Conservation (phyloP, 1,140 invertebrate species). For the Saccostrea cuccullata region DNA sequence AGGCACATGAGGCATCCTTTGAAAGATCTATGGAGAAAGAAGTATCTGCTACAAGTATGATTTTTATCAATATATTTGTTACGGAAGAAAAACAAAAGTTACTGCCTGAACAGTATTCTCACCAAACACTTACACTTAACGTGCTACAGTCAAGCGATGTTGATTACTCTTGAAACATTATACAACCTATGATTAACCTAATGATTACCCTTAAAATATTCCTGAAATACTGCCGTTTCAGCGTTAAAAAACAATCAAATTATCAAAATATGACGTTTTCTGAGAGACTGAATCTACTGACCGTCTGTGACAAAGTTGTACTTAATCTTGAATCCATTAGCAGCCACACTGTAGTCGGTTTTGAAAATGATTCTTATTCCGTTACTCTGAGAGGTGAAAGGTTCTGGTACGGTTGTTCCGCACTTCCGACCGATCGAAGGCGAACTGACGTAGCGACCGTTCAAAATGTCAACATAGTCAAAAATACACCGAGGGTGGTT, state of each 20-base stretch:
- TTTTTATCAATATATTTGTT: too few relatives aligned
- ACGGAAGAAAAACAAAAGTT: too few relatives aligned
- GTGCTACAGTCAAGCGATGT: too few relatives aligned
- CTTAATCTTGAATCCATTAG: conserved; percentile 76
- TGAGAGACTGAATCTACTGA: conserved; percentile 42
- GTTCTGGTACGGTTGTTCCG: conserved; percentile 85
- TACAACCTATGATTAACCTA: too few relatives aligned
- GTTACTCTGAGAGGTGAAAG: conserved; percentile 93
- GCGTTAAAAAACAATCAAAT: not conserved
- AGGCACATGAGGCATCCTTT: too few relatives aligned
- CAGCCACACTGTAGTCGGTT: conserved; percentile 91
- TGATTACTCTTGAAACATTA: too few relatives aligned
- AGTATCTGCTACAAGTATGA: too few relatives aligned
- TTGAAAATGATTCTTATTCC: conserved; percentile 90
- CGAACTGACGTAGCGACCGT: conserved; percentile 84
- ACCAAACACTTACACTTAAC: too few relatives aligned
- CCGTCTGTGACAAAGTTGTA: conserved; percentile 74
- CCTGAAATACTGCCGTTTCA: too few relatives aligned
- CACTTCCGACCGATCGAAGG: conserved; percentile 85
- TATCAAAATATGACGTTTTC: not conserved
- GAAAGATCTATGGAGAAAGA: too few relatives aligned
- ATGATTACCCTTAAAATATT: too few relatives aligned
- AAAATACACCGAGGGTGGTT: conserved; percentile 96
- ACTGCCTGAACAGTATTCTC: too few relatives aligned
- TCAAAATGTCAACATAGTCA: conserved; percentile 93